Base-by-base conservation (phyloP, 2,888 invertebrate species). In the Phymatocera aterrima region DNA sequence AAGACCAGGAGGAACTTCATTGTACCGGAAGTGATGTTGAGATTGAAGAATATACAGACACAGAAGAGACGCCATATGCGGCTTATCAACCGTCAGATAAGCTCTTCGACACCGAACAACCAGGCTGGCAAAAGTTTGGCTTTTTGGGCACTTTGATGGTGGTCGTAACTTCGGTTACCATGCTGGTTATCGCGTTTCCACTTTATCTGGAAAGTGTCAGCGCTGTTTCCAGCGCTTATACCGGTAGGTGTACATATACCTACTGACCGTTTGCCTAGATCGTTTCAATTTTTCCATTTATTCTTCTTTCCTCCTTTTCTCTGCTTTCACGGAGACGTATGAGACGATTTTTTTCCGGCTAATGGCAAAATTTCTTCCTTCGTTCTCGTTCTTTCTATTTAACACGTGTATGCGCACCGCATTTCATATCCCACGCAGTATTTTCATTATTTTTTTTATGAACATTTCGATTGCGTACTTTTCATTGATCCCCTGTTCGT, bases 171-270 rank as follows among this genome's bases (percentile, higher is more conserved):
- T 92, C 93, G 28, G 90, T 93, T 31, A 91, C 92, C 77, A 87
- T 90, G 43, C 86, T 93, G 37, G 86, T 93, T 82, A 92, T 93
- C 83, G 86, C 91, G 78, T 88, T 92, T 81, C 93, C 93, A 18
- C 87, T 93, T 57, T 93, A 93, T 86, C 87, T 92, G 77, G 91
- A 92, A 82, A 88, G 88, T 80, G 81, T 90, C 72, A 87, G 86
- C 81, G 83, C 84, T 6, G 87, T 87, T 24, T 89, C 91, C 61
- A 91, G 88, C 82, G 89, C 89, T 61, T 91, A 91, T 80, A 87
- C 90, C 82, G 88, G 89, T 86, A n/a, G n/a, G n/a, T n/a, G n/a
- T n/a, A n/a, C n/a, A 82, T 81, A 3, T 37, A 68, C 24, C 37
- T 68, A 28, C 31, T n/a, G 34, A 31, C 31, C 51, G 34, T 21